Conservation (phyloP, 2,797 vertebrate species). For the Psittacula echo region DNA sequence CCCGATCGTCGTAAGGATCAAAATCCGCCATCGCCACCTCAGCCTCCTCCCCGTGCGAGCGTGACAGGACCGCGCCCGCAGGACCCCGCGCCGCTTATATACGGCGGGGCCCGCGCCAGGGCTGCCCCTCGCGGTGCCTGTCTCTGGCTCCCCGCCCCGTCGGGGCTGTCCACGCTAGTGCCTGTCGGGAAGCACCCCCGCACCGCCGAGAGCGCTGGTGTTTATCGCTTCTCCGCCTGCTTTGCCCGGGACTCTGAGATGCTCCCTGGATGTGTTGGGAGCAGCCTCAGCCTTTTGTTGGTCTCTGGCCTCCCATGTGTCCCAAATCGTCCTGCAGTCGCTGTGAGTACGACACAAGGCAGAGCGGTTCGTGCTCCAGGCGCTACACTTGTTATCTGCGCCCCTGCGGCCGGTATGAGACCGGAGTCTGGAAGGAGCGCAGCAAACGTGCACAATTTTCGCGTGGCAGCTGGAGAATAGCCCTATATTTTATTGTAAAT, state of each 20-base stretch:
- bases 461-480: not conserved
- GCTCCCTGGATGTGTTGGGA: not conserved
- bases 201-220: fast-evolving
- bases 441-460: fast-evolving
- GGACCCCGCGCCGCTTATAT: conserved; percentile 74
- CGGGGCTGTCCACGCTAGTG: conserved; percentile 63
- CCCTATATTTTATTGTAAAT: not conserved
- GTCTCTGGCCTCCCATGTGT: not conserved
- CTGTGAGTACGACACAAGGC: not conserved
- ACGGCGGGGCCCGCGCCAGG: conserved; percentile 1
- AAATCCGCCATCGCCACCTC: conserved; percentile 95
- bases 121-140: conserved; percentile 70
- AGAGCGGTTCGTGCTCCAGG: not conserved
- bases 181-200: conserved; percentile 43
- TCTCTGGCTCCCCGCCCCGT: not conserved
- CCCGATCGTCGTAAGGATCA: conserved; percentile 93
- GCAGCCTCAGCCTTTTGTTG: not conserved
- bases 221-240: not conserved
- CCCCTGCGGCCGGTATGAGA: not conserved
- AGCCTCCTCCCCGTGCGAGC: conserved; percentile 84
- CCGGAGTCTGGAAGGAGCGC: not conserved
- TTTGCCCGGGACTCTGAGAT: not conserved
- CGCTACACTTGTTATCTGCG: fast-evolving
- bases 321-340: no score
- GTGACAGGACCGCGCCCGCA: conserved; percentile 82